phyloP scores from a whole-genome alignment of 2,797 vertebrate genomes.

The Otolemur crassicaudatus region DNA sequence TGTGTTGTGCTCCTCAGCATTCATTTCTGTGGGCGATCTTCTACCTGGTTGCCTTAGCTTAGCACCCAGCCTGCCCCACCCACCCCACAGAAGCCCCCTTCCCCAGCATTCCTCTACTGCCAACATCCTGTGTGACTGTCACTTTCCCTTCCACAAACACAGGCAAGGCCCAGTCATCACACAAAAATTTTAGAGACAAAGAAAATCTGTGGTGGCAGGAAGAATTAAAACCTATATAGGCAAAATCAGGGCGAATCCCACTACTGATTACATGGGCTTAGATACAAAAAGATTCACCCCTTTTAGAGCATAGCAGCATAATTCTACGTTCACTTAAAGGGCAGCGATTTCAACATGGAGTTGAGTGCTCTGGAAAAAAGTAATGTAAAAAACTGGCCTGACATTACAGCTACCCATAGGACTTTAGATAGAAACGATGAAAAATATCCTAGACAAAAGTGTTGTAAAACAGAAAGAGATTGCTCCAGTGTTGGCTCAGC shows the following conservation, averaged over 20 bases:
- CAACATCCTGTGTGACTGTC: neutral
- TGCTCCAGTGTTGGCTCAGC: neutral
- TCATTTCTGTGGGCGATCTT: neutral
- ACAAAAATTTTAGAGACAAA: neutral
- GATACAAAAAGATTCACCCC: neutral
- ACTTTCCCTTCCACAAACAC: neutral
- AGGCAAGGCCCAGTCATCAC: neutral
- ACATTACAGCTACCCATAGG: neutral
- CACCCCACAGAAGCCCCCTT: rapidly evolving
- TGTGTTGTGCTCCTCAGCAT: neutral
- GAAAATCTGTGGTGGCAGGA: neutral
- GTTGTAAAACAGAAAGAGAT: neutral
- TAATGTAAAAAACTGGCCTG: neutral
- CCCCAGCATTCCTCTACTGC: too few relatives aligned
- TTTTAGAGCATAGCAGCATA: neutral
- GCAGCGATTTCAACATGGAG: neutral
- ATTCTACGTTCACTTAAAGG: neutral
- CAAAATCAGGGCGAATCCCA: neutral
- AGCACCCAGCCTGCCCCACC: neutral
- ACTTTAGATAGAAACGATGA: neutral
- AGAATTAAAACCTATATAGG: neutral
- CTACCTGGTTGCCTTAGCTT: neutral
- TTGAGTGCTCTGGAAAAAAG: neutral
- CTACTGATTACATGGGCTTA: neutral
- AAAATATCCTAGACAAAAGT: neutral